A percentile compares a stretch with the other conserved stretches of the same genome.
Conservation (phyloP, 30 jellyfish, hydroid and myxozoan genomes). For the Turritopsis rubra region DNA sequence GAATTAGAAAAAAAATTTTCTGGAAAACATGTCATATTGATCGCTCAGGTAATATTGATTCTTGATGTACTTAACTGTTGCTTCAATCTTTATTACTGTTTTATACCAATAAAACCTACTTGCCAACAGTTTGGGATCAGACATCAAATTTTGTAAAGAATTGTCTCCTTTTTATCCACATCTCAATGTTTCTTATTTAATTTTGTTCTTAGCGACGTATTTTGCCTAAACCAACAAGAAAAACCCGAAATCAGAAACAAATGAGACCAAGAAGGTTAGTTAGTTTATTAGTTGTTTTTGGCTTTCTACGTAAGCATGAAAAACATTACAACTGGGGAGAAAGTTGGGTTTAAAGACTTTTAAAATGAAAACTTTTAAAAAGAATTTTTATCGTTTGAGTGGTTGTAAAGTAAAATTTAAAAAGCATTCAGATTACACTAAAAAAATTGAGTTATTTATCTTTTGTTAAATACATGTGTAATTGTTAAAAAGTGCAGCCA, state of each 20-base stretch:
- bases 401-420: no score
- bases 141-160: background rate
- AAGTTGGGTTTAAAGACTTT: no score
- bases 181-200: background rate
- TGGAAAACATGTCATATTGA: conserved; percentile 88
- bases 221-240: conserved; percentile 78
- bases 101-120: no score
- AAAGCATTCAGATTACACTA: no score
- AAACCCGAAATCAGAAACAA: conserved; percentile 78
- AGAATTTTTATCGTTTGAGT: no score
- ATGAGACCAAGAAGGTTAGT: conserved; percentile 87
- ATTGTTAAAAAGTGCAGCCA: no score
- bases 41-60: conserved; percentile 67
- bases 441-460: no score
- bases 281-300: background rate
- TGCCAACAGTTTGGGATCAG: no score
- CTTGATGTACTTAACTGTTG: background rate
- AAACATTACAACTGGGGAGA: no score
- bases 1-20: conserved; percentile 92
- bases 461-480: no score
- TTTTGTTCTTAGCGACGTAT: conserved; percentile 52
- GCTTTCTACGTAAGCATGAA: no score
- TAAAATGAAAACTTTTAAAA: no score
- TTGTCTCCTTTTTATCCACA: background rate
- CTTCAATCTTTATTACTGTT: background rate